Conservation (phyloP, 2,888 invertebrate genomes). For the Belgica antarctica region DNA sequence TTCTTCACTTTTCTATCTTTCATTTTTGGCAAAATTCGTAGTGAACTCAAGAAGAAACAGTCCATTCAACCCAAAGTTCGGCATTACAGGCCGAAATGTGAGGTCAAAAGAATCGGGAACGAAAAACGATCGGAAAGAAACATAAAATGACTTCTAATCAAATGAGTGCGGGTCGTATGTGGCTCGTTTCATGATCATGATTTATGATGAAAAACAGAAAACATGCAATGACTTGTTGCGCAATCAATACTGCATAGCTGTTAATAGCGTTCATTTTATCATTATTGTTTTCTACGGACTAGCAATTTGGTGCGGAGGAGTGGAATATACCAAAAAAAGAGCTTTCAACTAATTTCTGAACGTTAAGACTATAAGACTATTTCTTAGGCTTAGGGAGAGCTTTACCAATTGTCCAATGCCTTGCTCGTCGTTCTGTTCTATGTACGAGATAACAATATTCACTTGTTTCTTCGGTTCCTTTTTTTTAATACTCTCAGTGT, state of each 20-base stretch:
- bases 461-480: slow-evolving; percentile 42
- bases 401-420: slow-evolving; percentile 36
- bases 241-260: background rate
- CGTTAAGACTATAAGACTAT: background rate
- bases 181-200: background rate
- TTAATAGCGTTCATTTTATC: slow-evolving; percentile 40
- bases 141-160: background rate
- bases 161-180: background rate
- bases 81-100: too few species aligned
- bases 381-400: background rate
- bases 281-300: background rate
- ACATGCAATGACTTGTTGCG: too few species aligned
- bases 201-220: too few species aligned
- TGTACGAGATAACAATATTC: slow-evolving; percentile 42
- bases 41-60: background rate
- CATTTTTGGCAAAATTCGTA: slow-evolving; percentile 27
- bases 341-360: background rate
- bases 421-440: slow-evolving; percentile 39
- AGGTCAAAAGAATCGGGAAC: background rate
- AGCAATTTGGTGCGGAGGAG: background rate
- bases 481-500: slow-evolving; percentile 42
- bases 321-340: slow-evolving; percentile 36
- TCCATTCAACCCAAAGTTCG: too few species aligned
- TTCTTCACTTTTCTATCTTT: slow-evolving; percentile 29
- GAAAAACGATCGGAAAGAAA: background rate